Evolutionary conservation across 64 coral and sea anemone species (phyloP).

Genomic region (Catalaphyllia jardinei): DNA sequence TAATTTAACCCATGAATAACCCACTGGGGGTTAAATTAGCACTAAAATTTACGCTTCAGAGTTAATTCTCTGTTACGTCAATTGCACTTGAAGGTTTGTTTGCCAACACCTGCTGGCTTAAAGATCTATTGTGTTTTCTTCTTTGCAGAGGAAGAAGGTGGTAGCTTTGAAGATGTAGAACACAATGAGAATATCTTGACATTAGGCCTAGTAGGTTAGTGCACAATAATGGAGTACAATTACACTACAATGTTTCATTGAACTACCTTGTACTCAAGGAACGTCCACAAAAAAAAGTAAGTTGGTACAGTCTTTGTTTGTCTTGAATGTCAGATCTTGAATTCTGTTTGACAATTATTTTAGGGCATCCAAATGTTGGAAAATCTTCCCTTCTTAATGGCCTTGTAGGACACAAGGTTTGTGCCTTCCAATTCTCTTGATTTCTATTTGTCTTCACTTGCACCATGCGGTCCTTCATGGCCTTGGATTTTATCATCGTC

Average conservation of each 20-base stretch:
- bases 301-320: background rate
- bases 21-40: too few relatives aligned
- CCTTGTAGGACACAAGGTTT: slow-evolving; percentile 89
- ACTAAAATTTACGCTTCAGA: too few relatives aligned
- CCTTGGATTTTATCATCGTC: background rate
- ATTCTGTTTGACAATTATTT: background rate
- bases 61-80: too few relatives aligned
- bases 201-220: slow-evolving; percentile 80
- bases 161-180: slow-evolving; percentile 79
- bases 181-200: slow-evolving; percentile 78
- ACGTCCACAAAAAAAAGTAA: too few relatives aligned
- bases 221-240: too few relatives aligned
- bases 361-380: slow-evolving; percentile 99
- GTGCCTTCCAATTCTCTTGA: background rate
- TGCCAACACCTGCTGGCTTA: background rate
- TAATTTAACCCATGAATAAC: too few relatives aligned
- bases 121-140: background rate
- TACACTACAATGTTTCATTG: too few relatives aligned
- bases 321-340: background rate
- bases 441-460: background rate
- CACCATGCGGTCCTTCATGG: too few relatives aligned
- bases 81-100: background rate
- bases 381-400: slow-evolving; percentile 98
- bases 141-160: slow-evolving; percentile 64
- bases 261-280: too few relatives aligned